Evolutionary conservation across 2,113 vertebrate genomes (phyloP).

Genomic region (Microcebus tavaratra): DNA sequence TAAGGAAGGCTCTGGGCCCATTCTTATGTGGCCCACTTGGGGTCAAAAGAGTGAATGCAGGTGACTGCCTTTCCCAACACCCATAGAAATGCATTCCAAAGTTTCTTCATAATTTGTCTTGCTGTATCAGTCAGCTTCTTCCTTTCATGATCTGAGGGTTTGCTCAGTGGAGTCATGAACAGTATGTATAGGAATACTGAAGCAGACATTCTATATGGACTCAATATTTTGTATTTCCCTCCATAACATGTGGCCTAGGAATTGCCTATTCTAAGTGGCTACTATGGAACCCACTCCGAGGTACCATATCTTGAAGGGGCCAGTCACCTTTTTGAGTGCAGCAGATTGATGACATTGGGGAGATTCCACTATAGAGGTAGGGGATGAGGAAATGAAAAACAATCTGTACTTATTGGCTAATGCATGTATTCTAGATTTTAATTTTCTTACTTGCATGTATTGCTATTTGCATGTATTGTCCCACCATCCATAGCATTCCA

Average conservation of each 20-base stretch:
- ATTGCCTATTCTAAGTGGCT: not conserved
- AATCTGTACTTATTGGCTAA: not conserved
- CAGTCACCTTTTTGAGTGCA: not conserved
- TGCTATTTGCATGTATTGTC: not conserved
- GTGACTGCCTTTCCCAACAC: not conserved
- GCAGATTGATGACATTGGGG: not conserved
- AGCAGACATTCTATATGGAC: not conserved
- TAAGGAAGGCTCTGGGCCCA: not conserved
- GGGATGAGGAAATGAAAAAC: not conserved
- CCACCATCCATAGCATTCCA: not conserved
- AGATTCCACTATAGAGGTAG: not conserved
- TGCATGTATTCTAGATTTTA: not conserved
- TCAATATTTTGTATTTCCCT: not conserved
- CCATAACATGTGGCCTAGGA: not conserved
- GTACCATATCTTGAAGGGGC: not conserved
- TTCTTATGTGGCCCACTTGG: not conserved
- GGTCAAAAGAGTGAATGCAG: rapidly evolving
- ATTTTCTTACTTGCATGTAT: not conserved
- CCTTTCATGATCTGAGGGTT: not conserved
- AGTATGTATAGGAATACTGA: not conserved
- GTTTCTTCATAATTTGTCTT: not conserved
- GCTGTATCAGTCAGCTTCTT: not conserved
- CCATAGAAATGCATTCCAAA: not conserved
- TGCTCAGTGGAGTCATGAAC: not conserved
- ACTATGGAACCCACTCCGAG: not conserved